Base-by-base conservation (phyloP, 2,888 invertebrate species). In the Noctuana brunneofusca region DNA sequence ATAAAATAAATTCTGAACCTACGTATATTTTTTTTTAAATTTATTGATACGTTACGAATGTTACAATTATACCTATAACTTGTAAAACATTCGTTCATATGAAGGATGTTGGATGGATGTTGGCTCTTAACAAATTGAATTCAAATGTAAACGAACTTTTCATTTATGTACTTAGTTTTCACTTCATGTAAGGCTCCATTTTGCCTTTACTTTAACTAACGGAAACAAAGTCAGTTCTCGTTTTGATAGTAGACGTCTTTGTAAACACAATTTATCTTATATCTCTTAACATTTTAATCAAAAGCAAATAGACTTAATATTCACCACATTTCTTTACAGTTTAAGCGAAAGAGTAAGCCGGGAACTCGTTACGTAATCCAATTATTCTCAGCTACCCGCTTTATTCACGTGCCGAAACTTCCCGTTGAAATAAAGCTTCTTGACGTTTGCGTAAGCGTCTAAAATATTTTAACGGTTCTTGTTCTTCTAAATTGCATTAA, bases 311-410 rank as follows among this genome's bases (percentile, higher is more conserved):
- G 52, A 57, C 57, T 63, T 63, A 52, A 63, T 57, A 63, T 63
- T 57, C 63, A 52, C 63, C 63, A 63, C 63, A 63, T 63, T 63
- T 63, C 63, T 63, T 63, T 52, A 52, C 57, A 52, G 50, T 63
- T 50, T 46, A 63, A 57, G 52, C 43, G 56, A 52, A 63, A 52
- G 63, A 63, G 57, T 57, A 46, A 63, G 63, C 57, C 57, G 43
- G 63, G 57, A 46, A 56, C 63, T 63, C 63, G 63, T 63, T 57
- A 63, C 52, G 63, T 63, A 63, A 63, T 63, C 57, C 50, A 63
- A 63, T 63, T 63, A 63, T 57, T 52, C 52, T 27, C 52, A 49
- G 63, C 63, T 35, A 63, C 52, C 57, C 43, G 63, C 24, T 52
- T 52, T 63, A 52, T 63, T 35, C 41, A 30, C 50, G 57, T 35